These are phyloP conservation scores for Hiodon alosoides DNA, from an alignment of 2,113 vertebrate species.

Conservation along the genomic window DNA sequence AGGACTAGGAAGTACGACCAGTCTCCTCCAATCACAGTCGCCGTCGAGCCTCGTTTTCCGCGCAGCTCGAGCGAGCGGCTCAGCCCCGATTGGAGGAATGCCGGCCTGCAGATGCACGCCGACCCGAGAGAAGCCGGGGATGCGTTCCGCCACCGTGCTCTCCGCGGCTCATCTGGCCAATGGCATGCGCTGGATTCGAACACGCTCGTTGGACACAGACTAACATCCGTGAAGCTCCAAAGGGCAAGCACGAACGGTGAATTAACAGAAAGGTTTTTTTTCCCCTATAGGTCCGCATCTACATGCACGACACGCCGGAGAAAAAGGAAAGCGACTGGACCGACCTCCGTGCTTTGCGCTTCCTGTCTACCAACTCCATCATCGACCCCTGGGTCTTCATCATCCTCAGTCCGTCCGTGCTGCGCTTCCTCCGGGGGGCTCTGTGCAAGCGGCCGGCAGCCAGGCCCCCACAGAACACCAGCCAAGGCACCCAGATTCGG, in stretches of 20 bases:
- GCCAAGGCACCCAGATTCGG: neutral
- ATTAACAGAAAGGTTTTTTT: neutral
- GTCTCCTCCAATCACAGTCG: too few relatives aligned
- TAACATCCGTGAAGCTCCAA: too few relatives aligned
- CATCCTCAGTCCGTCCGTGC: constrained; percentile 67
- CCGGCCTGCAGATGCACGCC: too few relatives aligned
- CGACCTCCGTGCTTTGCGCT: constrained; percentile 63
- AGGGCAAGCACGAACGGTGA: neutral
- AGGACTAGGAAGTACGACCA: too few relatives aligned
- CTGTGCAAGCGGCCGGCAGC: constrained; percentile 36
- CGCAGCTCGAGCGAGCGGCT: too few relatives aligned
- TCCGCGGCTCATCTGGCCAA: too few relatives aligned
- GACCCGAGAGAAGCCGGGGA: too few relatives aligned
- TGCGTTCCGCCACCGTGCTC: too few relatives aligned
- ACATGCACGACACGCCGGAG: constrained; percentile 45
- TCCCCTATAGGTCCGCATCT: constrained; percentile 63
- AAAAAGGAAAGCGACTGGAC: accelerated
- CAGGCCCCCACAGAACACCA: neutral
- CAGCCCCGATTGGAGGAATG: too few relatives aligned
- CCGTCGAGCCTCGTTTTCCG: too few relatives aligned
- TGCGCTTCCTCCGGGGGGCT: constrained; percentile 58
- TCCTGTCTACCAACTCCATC: constrained; percentile 76
- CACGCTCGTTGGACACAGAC: too few relatives aligned
- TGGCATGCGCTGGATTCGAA: too few relatives aligned
- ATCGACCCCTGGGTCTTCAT: constrained; percentile 78